Evolutionary conservation across 1,140 invertebrate genomes (phyloP), one percentile per base, ranked within the genome.

Genomic region (Bombus breviceps): DNA sequence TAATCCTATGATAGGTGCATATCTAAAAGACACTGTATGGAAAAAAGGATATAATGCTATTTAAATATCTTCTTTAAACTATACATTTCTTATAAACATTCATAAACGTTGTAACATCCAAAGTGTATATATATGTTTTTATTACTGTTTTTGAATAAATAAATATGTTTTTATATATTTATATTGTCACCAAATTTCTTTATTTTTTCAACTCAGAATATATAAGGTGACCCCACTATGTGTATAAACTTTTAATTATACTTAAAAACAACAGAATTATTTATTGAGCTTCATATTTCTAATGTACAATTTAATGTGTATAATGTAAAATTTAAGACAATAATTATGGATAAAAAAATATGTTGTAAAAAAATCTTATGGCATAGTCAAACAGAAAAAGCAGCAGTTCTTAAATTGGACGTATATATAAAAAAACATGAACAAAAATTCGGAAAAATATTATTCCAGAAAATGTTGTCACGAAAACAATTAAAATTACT

Each of bases 11-110:
- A 87, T 92, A 9, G 90, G 91, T 28, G 90, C 93, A 28, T 95
- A 95, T 69, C 85, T 95, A 18, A 95, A 94, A 81, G 95, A 95
- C 47, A 95, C 93, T 12, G 92, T 95, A 18, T 95, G 94, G 92
- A 93, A 90, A 59, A 94, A 93, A 71, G 91, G 94, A 73, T 95
- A 90, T 76, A 90, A 89, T 66, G 47, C 88, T 59, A 86, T 83
- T 34, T 90, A 47, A 89, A 79, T 74, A 59, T 15, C 37, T 73
- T 82, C 13, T n/a, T 34, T 47, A 28, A 37, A 37, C 4, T n/a
- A 32, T 39, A 59, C 3, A 25, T 22, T 59, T 32, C 3, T n/a
- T 59, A 69, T 13, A 41, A 81, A 37, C 28, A 68, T 39, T 41
- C 5, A 25, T 69, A 37, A 59, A 72, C 13, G 64, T 47, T 64